Evolutionary conservation across 2,113 vertebrate species (phyloP).

Genomic region (Synodontis membranacea): DNA sequence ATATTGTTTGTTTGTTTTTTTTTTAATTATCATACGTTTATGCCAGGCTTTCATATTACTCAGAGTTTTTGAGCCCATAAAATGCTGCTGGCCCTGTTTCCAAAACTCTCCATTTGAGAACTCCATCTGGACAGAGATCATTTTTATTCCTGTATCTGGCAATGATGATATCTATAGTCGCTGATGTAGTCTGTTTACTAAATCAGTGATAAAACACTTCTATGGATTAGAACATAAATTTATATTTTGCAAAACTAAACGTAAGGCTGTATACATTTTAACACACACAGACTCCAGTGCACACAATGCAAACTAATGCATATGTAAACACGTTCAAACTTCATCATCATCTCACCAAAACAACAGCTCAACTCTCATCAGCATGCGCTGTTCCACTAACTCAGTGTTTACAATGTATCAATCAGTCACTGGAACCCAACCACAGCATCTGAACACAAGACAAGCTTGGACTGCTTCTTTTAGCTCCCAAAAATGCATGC

Average conservation of each 20-base stretch:
- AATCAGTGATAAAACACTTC: neutral
- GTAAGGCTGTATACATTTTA: neutral
- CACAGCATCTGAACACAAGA: neutral
- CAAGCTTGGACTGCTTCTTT: conserved; percentile 27
- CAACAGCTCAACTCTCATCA: neutral
- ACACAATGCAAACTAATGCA: neutral
- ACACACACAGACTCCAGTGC: neutral
- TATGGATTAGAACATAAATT: neutral
- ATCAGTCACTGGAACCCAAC: conserved; percentile 11
- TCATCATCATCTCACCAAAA: neutral
- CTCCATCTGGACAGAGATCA: no score
- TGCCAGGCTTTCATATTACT: no score
- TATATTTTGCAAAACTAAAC: neutral
- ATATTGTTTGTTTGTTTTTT: no score
- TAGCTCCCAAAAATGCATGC: conserved; percentile 14
- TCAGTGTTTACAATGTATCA: neutral
- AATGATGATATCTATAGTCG: neutral
- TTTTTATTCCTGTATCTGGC: neutral
- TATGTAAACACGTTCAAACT: neutral
- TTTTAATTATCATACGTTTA: no score
- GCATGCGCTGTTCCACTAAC: neutral
- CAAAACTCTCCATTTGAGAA: no score
- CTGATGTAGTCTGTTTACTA: neutral
- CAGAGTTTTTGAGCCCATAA: no score
- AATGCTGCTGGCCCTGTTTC: no score